Evolutionary conservation across 2,888 invertebrate species (phyloP), one percentile per base, ranked within the genome.

Genomic region (Cancer borealis): DNA sequence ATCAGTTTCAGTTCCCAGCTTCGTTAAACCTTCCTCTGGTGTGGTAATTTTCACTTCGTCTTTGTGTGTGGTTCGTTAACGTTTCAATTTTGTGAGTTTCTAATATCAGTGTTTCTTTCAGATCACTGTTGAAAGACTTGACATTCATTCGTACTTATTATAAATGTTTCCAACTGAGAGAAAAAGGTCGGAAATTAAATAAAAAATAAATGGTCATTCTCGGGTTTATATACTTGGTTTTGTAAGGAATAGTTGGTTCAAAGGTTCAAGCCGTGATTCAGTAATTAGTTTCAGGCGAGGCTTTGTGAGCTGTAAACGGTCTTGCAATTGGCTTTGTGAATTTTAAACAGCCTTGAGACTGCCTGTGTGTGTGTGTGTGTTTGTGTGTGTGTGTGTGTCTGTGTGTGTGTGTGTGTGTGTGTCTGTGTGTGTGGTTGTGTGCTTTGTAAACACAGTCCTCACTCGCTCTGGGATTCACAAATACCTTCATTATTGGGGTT

Each of bases 251-350:
- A 54, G 54, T 54, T 66, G 21, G 14, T 66, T 66, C n/a, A 66
- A 66, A 66, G 21, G 66, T 66, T 17, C n/a, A n/a, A 21, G 21
- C 66, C n/a, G 66, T 66, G 66, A 66, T 66, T 66, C 66, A n/a
- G 6, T 66, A 66, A 66, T 66, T 66, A 66, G n/a, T 66, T 66
- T 21, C 66, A 1, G 5, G n/a, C 66, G 8, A 14, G 54, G 54
- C 54, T 54, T 54, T 54, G 54, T 54, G 54, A 14, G 21, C 66
- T 66, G 66, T n/a, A 66, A 66, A 66, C 66, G n/a, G n/a, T 66
- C 66, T 66, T n/a, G 66, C n/a, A 66, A 66, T 66, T 66, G n/a
- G 17, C n/a, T 66, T 66, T n/a, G 66, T 66, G 66, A 66, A n/a
- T 66, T 66, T 66, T 66, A n/a, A 66, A n/a, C 3, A n/a, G n/a